Percentiles rank a stretch among this genome's conserved stretches.
Evolutionary conservation across 2,113 vertebrate genomes (phyloP).

Genomic region (Oncorhynchus mykiss): DNA sequence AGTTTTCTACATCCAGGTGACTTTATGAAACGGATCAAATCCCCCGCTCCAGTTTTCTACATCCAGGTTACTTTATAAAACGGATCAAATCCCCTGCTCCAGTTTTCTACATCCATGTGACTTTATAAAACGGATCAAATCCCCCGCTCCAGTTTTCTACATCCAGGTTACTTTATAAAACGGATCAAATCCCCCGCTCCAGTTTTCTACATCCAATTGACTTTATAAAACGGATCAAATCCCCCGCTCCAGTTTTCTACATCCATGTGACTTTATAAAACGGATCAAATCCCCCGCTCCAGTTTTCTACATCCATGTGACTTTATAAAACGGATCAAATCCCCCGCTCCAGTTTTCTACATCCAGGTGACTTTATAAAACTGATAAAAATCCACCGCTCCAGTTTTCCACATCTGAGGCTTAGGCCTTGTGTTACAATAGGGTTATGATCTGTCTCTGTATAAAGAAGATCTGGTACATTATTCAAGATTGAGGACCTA

Average conservation of each 20-base stretch:
- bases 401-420: constrained; percentile 7
- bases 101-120: too few relatives aligned
- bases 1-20: constrained; percentile 42
- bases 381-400: constrained; percentile 37
- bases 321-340: constrained; percentile 38
- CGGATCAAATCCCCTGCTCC: too few relatives aligned
- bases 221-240: too few relatives aligned
- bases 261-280: constrained; percentile 47
- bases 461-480: constrained; percentile 35
- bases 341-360: constrained; percentile 32
- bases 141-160: too few relatives aligned
- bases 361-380: constrained; percentile 47
- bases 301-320: constrained; percentile 44
- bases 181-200: too few relatives aligned
- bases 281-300: constrained; percentile 35
- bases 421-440: constrained; percentile 39
- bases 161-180: too few relatives aligned
- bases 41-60: constrained; percentile 29
- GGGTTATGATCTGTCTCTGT: constrained; percentile 37
- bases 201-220: too few relatives aligned
- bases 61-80: constrained; percentile 4
- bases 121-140: too few relatives aligned
- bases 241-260: constrained; percentile 21
- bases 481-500: constrained; percentile 64
- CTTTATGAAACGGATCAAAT: constrained; percentile 42